Conservation (phyloP, 2,113 vertebrate species). For the Opisthocomus hoazin region DNA sequence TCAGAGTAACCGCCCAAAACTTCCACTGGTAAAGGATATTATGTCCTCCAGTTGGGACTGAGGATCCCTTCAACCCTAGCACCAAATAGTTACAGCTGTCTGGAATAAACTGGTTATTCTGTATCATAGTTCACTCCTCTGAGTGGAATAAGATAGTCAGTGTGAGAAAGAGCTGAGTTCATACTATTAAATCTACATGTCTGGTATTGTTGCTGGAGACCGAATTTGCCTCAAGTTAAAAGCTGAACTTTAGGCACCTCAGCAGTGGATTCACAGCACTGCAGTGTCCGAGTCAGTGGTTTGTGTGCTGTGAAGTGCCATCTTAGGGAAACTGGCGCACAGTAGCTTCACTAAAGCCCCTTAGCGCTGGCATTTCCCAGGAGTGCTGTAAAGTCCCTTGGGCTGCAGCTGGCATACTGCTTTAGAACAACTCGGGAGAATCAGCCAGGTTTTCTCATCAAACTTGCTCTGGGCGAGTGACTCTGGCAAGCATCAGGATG, state of each 20-base stretch:
- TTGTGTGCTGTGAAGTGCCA: background rate
- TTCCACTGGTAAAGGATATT: background rate
- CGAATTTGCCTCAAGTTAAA: background rate
- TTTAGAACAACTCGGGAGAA: background rate
- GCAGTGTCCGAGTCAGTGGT: background rate
- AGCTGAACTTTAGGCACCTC: background rate
- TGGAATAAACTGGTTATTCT: background rate
- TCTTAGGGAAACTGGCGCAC: background rate
- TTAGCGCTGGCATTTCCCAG: background rate
- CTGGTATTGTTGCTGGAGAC: background rate
- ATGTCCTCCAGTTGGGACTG: background rate
- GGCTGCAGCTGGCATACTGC: background rate
- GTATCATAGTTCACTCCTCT: background rate
- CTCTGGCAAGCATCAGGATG: background rate
- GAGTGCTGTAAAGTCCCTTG: conserved; percentile 11
- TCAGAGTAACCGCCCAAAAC: background rate
- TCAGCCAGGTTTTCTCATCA: conserved; percentile 40
- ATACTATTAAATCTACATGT: background rate
- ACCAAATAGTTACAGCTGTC: background rate
- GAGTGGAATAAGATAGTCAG: background rate
- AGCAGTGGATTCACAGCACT: background rate
- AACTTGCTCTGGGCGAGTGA: background rate
- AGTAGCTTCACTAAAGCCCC: conserved; percentile 10
- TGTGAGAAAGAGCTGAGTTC: background rate
- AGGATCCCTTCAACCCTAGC: background rate